phyloP scores from a whole-genome alignment of 2,113 vertebrate species.

The Brachyhypopomus gauderio region DNA sequence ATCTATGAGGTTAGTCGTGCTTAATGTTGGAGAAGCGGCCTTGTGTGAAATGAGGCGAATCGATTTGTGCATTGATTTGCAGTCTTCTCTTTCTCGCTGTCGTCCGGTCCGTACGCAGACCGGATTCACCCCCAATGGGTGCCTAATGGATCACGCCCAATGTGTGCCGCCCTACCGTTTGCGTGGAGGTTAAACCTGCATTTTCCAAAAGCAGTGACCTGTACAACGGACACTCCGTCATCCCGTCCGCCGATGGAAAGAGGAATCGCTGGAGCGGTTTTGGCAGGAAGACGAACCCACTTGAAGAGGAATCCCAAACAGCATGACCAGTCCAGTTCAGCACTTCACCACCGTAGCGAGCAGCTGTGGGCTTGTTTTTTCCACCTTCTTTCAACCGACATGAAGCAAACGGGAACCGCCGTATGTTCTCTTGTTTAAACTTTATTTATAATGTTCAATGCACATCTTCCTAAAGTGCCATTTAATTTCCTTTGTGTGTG shows the following conservation, averaged over 20 bases:
- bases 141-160: conserved; percentile 49
- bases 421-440: no score
- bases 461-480: no score
- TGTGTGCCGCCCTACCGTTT: conserved; percentile 44
- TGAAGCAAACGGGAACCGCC: no score
- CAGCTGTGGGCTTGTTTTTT: no score
- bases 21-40: conserved; percentile 44
- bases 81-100: conserved; percentile 55
- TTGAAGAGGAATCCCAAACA: no score
- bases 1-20: conserved; percentile 22
- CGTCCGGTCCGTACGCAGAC: conserved; percentile 34
- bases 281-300: no score
- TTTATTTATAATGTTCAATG: no score
- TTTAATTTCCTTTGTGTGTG: no score
- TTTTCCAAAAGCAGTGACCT: conserved; percentile 53
- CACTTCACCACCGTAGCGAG: no score
- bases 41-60: conserved; percentile 57
- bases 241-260: conserved; percentile 22
- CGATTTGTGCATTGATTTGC: conserved; percentile 70
- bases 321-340: no score
- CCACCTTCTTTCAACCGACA: no score
- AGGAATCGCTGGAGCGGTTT: not conserved
- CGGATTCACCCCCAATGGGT: conserved; percentile 31
- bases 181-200: conserved; percentile 58
- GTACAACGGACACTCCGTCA: conserved; percentile 38